These are phyloP conservation scores for Cebidichthys violaceus DNA, from an alignment of 2,113 vertebrate genomes.

Conservation along the genomic window DNA sequence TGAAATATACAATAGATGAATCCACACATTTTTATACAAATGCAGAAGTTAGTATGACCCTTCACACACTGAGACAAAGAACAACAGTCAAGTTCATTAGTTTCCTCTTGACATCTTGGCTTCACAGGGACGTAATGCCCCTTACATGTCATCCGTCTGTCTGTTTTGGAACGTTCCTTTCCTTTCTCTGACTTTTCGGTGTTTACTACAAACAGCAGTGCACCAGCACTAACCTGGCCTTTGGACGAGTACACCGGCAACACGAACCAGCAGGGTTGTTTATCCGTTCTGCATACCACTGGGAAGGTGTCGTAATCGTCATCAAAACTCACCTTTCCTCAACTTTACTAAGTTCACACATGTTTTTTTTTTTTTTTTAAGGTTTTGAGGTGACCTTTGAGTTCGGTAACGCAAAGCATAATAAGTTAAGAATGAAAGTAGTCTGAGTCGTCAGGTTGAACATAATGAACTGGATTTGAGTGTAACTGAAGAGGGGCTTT, in stretches of 20 bases:
- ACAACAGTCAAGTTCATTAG: neutral
- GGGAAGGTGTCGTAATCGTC: slow-evolving; percentile 8
- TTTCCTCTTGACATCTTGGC: slow-evolving; percentile 22
- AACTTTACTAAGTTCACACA: neutral
- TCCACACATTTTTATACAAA: neutral
- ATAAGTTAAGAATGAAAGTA: neutral
- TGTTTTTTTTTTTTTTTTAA: neutral
- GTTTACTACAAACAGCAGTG: slow-evolving; percentile 82
- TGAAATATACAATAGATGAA: neutral
- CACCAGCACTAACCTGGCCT: slow-evolving; percentile 66
- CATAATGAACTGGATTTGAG: slow-evolving; percentile 16
- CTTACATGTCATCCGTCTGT: slow-evolving; percentile 8
- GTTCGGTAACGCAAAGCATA: neutral
- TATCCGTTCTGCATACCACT: slow-evolving; percentile 5
- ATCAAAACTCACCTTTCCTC: slow-evolving; percentile 45
- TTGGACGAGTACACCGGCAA: slow-evolving; percentile 62
- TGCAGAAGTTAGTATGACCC: neutral
- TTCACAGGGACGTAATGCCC: slow-evolving; percentile 10
- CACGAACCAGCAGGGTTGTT: slow-evolving; percentile 57
- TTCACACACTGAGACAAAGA: neutral
- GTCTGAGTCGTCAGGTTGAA: neutral
- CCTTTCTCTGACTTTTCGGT: slow-evolving; percentile 57
- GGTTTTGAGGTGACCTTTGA: neutral
- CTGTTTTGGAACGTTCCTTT: slow-evolving; percentile 77
- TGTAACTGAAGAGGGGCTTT: slow-evolving; percentile 11